A percentile compares a stretch with the other conserved stretches of the same genome.
phyloP scores from a whole-genome alignment of 2,888 invertebrate species.

The Drosophila monieri region DNA sequence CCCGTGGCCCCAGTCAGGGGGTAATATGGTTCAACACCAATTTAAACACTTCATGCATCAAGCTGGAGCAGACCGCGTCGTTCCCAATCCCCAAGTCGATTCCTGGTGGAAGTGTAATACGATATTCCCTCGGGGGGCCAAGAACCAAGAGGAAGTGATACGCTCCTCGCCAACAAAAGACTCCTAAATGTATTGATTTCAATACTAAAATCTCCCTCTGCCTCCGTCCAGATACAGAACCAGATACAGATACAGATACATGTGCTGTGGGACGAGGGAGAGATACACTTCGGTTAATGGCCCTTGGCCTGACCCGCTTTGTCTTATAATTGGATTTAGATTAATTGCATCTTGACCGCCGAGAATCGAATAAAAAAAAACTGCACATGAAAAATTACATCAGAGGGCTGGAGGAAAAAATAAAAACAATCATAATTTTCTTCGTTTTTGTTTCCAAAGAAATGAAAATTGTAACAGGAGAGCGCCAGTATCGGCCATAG shows the following conservation, averaged over 20 bases:
- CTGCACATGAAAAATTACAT: constrained; percentile 74
- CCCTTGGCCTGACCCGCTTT: constrained; percentile 55
- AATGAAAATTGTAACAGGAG: constrained; percentile 62
- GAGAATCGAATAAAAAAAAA: constrained; percentile 49
- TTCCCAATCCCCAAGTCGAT: background rate
- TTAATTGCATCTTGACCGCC: constrained; percentile 74
- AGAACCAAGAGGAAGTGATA: constrained; percentile 41
- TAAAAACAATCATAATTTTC: constrained; percentile 27
- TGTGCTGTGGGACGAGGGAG: background rate
- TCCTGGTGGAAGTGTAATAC: constrained; percentile 35
- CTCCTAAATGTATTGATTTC: constrained; percentile 72
- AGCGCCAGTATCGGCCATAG: constrained; percentile 28
- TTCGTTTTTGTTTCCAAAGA: constrained; percentile 58
- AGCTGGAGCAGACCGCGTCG: constrained; percentile 47
- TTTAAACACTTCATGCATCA: constrained; percentile 83
- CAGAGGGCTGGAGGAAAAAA: constrained; percentile 5
- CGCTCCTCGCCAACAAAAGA: constrained; percentile 57
- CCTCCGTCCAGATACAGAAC: constrained; percentile 40
- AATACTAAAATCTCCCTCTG: constrained; percentile 59
- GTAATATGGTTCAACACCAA: constrained; percentile 83
- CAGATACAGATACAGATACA: constrained; percentile 19
- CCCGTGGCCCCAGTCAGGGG: constrained; percentile 59
- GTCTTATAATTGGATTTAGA: constrained; percentile 82
- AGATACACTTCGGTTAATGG: constrained; percentile 56
- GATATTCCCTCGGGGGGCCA: constrained; percentile 47